These are phyloP conservation scores for Cosmia pyralina DNA, from an alignment of 2,888 invertebrate genomes.

Conservation along the genomic window DNA sequence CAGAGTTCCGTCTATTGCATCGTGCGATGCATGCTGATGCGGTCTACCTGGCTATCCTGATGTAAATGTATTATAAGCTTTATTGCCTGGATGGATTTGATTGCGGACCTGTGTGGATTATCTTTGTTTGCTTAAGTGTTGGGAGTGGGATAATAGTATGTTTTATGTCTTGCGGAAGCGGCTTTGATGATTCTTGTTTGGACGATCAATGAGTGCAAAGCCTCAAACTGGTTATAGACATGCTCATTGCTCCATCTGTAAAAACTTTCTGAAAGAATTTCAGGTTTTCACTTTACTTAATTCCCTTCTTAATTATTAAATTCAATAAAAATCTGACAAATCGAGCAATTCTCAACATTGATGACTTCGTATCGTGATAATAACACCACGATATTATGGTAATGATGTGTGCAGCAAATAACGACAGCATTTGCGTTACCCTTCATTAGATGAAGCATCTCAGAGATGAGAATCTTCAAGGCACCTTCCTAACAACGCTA, in stretches of 20 bases:
- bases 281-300: neutral
- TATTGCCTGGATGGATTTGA: conserved; percentile 41
- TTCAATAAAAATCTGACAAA: neutral
- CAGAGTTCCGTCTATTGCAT: conserved; percentile 73
- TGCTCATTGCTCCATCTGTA: neutral
- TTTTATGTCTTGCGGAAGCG: conserved; percentile 17
- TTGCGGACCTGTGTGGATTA: conserved; percentile 32
- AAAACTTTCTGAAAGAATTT: neutral
- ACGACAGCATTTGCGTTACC: conserved; percentile 16
- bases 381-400: neutral
- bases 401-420: conserved; percentile 1
- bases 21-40: conserved; percentile 70
- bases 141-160: conserved; percentile 12
- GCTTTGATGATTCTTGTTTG: conserved; percentile 27
- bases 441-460: conserved; percentile 31
- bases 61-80: conserved; percentile 58
- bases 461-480: conserved; percentile 6
- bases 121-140: conserved; percentile 31
- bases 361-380: neutral
- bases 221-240: neutral
- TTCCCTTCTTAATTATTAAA: no score
- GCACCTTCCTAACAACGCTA: conserved; percentile 13
- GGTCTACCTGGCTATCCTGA: conserved; percentile 54
- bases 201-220: conserved; percentile 4
- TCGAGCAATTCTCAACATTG: neutral